A percentile compares a stretch with the other conserved stretches of the same genome.
phyloP scores from a whole-genome alignment of 1,140 invertebrate genomes.

The Rhyzopertha dominica region DNA sequence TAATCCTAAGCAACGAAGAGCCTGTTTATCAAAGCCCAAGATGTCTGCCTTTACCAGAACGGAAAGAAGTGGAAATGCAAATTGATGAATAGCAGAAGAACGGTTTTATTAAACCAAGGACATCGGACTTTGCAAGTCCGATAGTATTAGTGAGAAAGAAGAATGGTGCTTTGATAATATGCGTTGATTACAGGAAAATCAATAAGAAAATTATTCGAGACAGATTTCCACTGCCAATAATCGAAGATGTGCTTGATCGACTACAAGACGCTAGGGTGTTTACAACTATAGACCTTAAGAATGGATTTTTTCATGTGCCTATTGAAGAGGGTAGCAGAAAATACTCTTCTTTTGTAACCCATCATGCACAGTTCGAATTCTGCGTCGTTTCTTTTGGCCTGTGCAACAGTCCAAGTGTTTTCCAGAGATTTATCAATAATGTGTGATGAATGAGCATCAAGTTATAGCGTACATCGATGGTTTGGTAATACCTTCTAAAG shows the following conservation, averaged over 20 bases:
- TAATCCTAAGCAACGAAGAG: constrained; percentile 20
- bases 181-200: constrained; percentile 46
- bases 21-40: constrained; percentile 36
- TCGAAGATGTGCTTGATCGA: constrained; percentile 20
- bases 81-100: constrained; percentile 35
- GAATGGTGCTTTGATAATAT: constrained; percentile 32
- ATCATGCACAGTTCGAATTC: constrained; percentile 19
- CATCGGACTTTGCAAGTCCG: constrained; percentile 44
- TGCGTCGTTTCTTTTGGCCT: constrained; percentile 20
- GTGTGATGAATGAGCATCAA: no score
- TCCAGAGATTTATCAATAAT: constrained; percentile 17
- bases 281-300: constrained; percentile 26
- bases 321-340: constrained; percentile 19
- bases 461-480: constrained; percentile 32
- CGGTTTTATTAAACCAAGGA: constrained; percentile 29
- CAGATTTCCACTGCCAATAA: constrained; percentile 25
- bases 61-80: constrained; percentile 27
- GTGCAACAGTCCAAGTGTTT: constrained; percentile 7
- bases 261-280: constrained; percentile 21
- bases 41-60: constrained; percentile 31
- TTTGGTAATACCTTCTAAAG: constrained; percentile 25
- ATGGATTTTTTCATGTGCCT: constrained; percentile 33
- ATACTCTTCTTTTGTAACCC: constrained; percentile 20
- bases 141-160: constrained; percentile 48
- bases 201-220: constrained; percentile 41